A percentile compares a stretch with the other conserved stretches of the same genome.
phyloP scores from a whole-genome alignment of 2,888 invertebrate species.

The Sphecodes monilicornis region DNA sequence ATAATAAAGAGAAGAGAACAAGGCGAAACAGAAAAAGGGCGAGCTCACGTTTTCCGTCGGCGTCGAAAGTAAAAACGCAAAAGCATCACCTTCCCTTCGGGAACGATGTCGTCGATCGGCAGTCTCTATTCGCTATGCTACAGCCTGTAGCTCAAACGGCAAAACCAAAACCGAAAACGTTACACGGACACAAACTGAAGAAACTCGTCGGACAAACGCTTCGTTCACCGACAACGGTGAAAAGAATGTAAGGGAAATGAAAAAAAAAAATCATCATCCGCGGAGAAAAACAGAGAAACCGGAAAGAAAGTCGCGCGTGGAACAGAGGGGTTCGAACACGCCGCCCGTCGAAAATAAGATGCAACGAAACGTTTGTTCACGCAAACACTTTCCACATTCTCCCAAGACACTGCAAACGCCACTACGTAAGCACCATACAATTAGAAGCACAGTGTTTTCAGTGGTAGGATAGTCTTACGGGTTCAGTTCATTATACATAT shows the following conservation, averaged over 20 bases:
- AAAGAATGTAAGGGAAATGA: constrained; percentile 5
- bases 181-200: constrained; percentile 25
- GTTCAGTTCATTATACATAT: constrained; percentile 10
- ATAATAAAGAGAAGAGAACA: constrained; percentile 9
- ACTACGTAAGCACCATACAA: constrained; percentile 74
- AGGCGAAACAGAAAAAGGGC: constrained; percentile 21
- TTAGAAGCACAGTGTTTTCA: constrained; percentile 70
- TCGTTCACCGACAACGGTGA: constrained; percentile 26
- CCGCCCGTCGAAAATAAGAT: constrained; percentile 43
- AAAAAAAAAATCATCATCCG: constrained; percentile 41
- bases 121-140: constrained; percentile 45
- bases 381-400: constrained; percentile 68
- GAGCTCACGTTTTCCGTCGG: not conserved
- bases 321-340: not conserved
- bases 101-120: constrained; percentile 33
- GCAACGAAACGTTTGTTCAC: constrained; percentile 60
- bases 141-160: constrained; percentile 41
- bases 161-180: constrained; percentile 29
- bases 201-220: constrained; percentile 32
- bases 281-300: not conserved
- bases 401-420: constrained; percentile 71
- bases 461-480: constrained; percentile 64
- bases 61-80: constrained; percentile 20
- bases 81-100: constrained; percentile 36
- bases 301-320: not conserved